A percentile compares a stretch with the other conserved stretches of the same genome.
Evolutionary conservation across 2,113 vertebrate genomes (phyloP).

Genomic region (Odocoileus hemionus): DNA sequence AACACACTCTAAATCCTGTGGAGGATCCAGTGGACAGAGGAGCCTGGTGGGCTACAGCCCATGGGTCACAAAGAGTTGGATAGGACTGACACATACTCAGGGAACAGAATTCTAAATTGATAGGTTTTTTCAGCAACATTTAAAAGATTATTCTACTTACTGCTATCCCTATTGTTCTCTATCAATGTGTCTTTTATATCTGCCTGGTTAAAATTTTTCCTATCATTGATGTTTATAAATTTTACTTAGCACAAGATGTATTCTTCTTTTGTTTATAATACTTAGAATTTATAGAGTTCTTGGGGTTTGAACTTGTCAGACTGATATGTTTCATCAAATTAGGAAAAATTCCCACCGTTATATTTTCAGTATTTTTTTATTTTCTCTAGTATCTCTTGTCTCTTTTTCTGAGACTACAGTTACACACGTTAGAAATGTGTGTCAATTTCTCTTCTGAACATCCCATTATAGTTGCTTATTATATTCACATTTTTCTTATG

Average conservation of each 20-base stretch:
- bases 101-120: not conserved
- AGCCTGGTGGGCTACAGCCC: not conserved
- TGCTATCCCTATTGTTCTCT: not conserved
- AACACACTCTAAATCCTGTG: not conserved
- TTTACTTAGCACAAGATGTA: not conserved
- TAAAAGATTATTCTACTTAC: not conserved
- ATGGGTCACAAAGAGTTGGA: not conserved
- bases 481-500: not conserved
- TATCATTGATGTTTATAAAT: not conserved
- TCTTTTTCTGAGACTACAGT: not conserved
- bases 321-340: not conserved
- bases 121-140: not conserved
- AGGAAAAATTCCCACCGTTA: not conserved
- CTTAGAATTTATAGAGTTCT: not conserved
- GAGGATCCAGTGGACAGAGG: not conserved
- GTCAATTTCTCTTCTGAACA: not conserved
- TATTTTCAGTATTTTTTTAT: not conserved
- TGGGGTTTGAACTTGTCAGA: not conserved
- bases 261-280: not conserved
- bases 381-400: not conserved
- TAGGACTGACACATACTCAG: not conserved
- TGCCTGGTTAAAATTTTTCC: not conserved
- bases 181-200: not conserved
- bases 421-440: not conserved
- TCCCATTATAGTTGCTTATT: not conserved